Conservation (phyloP, 2,888 invertebrate genomes). For the Eueremaeus valkanovi region DNA sequence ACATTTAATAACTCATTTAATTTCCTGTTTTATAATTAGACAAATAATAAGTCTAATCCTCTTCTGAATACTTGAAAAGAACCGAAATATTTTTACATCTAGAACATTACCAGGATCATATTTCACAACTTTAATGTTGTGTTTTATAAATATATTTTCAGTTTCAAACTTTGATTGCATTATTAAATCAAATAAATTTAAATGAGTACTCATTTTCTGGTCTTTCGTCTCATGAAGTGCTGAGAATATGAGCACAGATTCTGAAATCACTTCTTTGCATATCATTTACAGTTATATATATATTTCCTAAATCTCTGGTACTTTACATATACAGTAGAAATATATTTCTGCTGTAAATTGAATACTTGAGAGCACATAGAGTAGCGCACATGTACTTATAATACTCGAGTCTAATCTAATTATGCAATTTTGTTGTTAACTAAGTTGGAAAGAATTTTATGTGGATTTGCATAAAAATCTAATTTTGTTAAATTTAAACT, state of each 20-base stretch:
- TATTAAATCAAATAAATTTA: conserved; percentile 16
- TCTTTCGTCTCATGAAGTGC: too few species aligned
- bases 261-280: too few species aligned
- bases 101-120: too few species aligned
- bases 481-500: background rate
- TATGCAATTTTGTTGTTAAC: background rate
- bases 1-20: too few species aligned
- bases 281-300: background rate
- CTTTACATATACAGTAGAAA: too few species aligned
- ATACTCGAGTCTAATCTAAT: background rate
- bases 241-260: too few species aligned
- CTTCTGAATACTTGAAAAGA: too few species aligned
- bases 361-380: background rate
- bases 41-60: too few species aligned
- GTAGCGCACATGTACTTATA: background rate
- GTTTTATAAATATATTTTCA: background rate
- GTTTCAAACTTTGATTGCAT: background rate
- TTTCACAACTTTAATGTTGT: background rate
- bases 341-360: too few species aligned
- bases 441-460: background rate
- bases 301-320: too few species aligned
- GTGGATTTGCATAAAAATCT: background rate
- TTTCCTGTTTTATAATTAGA: too few species aligned
- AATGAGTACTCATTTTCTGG: conserved; percentile 3
- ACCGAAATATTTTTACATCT: too few species aligned